These are phyloP conservation scores for Spheniscus humboldti DNA, from an alignment of 2,797 vertebrate genomes.

Conservation along the genomic window DNA sequence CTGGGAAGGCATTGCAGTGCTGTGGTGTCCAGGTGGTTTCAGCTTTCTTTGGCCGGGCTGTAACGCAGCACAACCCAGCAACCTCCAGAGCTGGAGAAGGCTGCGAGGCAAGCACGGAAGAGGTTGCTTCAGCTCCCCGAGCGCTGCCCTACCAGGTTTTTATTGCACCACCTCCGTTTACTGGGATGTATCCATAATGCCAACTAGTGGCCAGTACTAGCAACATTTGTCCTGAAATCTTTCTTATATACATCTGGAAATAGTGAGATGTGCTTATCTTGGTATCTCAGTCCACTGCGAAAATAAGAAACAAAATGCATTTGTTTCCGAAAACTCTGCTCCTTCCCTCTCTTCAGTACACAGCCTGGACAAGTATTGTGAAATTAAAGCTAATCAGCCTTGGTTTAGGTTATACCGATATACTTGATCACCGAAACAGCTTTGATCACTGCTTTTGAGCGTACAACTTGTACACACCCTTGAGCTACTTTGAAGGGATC, in stretches of 20 bases:
- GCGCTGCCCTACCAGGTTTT: not conserved
- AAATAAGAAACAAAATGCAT: not conserved
- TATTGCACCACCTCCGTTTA: not conserved
- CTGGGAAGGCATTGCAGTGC: not conserved
- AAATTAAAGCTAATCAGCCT: not conserved
- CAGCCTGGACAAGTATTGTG: not conserved
- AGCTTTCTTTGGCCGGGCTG: not conserved
- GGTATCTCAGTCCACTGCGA: not conserved
- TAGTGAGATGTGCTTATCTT: not conserved
- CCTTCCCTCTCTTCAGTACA: not conserved
- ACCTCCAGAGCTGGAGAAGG: not conserved
- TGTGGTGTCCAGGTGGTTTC: not conserved
- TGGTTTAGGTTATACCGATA: not conserved
- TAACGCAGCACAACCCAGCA: not conserved
- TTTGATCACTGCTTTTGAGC: not conserved
- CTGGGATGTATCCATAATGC: conserved; percentile 21
- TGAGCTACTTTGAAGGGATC: not conserved
- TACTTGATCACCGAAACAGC: not conserved
- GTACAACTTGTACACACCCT: not conserved
- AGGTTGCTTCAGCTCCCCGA: not conserved
- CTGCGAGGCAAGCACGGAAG: fast-evolving
- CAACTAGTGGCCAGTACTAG: conserved; percentile 14
- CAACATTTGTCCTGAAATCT: not conserved
- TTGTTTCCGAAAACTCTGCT: not conserved
- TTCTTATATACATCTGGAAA: not conserved